These are phyloP conservation scores for Salmo trutta DNA, from an alignment of 2,797 vertebrate species.

Conservation along the genomic window DNA sequence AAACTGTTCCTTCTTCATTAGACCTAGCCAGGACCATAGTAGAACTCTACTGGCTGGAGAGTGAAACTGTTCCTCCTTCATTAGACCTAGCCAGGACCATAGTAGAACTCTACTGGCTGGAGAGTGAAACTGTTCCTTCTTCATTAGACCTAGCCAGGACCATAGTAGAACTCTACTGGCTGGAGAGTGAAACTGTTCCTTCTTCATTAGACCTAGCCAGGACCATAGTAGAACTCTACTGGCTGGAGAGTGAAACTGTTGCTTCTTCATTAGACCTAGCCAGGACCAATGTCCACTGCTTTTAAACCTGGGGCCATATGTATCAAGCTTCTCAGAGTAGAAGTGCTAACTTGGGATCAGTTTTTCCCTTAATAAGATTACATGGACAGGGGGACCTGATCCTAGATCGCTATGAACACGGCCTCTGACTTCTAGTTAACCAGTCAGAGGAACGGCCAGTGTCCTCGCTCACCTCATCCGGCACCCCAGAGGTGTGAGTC, in stretches of 20 bases:
- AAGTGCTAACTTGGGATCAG: not conserved
- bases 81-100: not conserved
- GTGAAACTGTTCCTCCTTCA: not conserved
- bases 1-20: not conserved
- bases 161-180: not conserved
- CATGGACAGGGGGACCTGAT: not conserved
- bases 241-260: not conserved
- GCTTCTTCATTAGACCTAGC: not conserved
- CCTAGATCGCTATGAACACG: not conserved
- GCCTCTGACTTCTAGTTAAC: not conserved
- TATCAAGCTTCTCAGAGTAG: not conserved
- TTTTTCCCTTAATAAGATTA: not conserved
- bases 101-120: not conserved
- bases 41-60: not conserved
- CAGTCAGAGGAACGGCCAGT: not conserved
- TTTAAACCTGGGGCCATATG: not conserved
- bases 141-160: not conserved
- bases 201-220: not conserved
- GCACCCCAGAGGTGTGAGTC: constrained; percentile 90
- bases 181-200: not conserved
- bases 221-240: not conserved
- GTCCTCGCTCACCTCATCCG: constrained; percentile 89
- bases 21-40: not conserved
- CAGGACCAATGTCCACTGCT: not conserved
- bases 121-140: not conserved